Base-by-base conservation (phyloP, 2,888 invertebrate genomes). In the Tenthredo scrophulariae region DNA sequence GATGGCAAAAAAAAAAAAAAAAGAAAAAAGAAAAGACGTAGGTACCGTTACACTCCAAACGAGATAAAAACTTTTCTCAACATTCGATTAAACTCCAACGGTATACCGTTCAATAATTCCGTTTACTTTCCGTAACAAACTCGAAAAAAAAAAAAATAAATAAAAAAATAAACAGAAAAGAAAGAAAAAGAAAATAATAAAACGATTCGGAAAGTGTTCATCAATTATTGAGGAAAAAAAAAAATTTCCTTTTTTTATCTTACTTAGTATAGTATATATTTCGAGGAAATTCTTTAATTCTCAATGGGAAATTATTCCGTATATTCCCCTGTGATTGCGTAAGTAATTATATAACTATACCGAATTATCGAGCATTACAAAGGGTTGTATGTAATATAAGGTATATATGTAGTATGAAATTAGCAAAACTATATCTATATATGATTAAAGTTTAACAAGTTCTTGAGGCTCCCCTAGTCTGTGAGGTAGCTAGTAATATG, bases 371-470 rank as follows among this genome's bases (percentile, higher is more conserved):
- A 46, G 2, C 15, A 46, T 46, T 13, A 46, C 15, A 46, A 43
- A 46, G 46, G 3, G 4, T 46, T 15, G 46, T 46, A 43, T 43
- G 13, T 2, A 13, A 4, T 0, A 46, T 46, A 46, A 46, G 3
- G 9, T 54, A 46, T 46, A n/a, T n/a, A n/a, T n/a, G n/a, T n/a
- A 26, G 29, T 29, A 54, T 22, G 80, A 80, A 80, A 80, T 80
- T 80, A 40, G 80, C 62, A n/a, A 22, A 58, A n/a, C 33, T 79
- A 62, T 18, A 2, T 72, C 33, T 79, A 62, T 18, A 2, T 72
- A 72, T 62, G 80, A 80, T 80, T 40, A 58, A 80, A 80, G 62
- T 80, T 80, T 62, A 40, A 80, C 3, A 62, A 40, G 37, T 50
- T 10, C 18, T 54, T 0, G 22, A 77, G 46, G 33, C 18, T 67